phyloP scores from a whole-genome alignment of 2,113 vertebrate species.

The Rhadina sibilatrix region DNA sequence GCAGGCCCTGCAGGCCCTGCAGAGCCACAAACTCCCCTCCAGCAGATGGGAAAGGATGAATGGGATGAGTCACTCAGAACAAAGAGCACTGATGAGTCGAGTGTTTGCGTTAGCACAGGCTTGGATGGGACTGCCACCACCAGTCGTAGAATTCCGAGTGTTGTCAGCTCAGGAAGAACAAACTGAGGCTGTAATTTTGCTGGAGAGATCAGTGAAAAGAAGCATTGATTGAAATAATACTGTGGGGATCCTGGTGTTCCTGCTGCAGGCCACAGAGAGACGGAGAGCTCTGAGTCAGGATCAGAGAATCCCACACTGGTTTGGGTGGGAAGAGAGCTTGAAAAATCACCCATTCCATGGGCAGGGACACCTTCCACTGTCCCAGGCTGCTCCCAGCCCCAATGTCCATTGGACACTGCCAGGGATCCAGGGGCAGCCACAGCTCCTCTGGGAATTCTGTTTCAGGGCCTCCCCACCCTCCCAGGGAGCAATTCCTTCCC shows the following conservation, averaged over 20 bases:
- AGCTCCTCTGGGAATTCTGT: background rate
- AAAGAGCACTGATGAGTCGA: conserved; percentile 39
- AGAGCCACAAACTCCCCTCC: no score
- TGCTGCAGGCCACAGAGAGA: background rate
- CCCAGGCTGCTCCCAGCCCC: background rate
- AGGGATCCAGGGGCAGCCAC: background rate
- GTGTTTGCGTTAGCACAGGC: background rate
- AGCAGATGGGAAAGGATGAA: conserved; percentile 35
- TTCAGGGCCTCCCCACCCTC: background rate
- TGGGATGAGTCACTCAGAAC: conserved; percentile 28
- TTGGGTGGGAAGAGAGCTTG: background rate
- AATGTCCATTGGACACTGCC: rapidly evolving
- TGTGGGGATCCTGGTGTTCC: background rate
- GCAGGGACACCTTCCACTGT: rapidly evolving
- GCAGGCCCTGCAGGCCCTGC: no score
- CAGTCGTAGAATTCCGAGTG: background rate
- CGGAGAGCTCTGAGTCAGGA: background rate
- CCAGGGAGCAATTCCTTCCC: background rate
- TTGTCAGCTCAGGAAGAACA: conserved; percentile 16
- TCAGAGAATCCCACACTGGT: no score
- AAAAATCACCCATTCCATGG: background rate
- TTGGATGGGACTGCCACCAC: background rate
- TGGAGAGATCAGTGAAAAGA: background rate
- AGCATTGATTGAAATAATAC: background rate
- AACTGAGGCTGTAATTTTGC: background rate